Base-by-base conservation (phyloP, 1,140 invertebrate species). In the Oncopeltus fasciatus region DNA sequence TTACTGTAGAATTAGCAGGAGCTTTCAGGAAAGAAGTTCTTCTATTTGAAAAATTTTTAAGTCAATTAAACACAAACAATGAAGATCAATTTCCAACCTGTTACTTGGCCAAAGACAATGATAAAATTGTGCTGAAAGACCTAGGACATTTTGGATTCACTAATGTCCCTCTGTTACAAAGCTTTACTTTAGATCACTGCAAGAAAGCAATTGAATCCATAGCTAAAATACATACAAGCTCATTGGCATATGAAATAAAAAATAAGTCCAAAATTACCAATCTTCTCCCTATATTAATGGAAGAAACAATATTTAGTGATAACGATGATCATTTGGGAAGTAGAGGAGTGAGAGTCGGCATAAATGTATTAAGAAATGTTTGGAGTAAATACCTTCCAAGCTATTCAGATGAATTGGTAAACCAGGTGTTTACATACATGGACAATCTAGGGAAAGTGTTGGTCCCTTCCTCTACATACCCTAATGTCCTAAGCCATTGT, bases 51-150 rank as follows among this genome's bases (percentile, higher is more conserved):
- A 24, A 53, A 24, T 18, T 53, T 16, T 53, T 53, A 1, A 2
- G 26, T 24, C 2, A 53, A 11, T 53, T 24, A 8, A 38, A 38
- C 5, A 38, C 5, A 38, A 38, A 38, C 5, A 38, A 38, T 8
- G 31, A 14, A 38, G 31, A 38, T 38, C 31, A 5, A 5, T 8
- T 58, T 14, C 59, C 59, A 12, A 31, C 18, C 5, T 60, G 59
- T 27, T 60, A 60, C 24, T 60, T 60, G 24, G 59, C 26, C 0
- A 60, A 21, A 26, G 14, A 24, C 11, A 26, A 59, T 46, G 43
- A 49, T 3, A 18, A 49, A 2, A 9, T 60, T 14, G 59, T 60
- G 9, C n/a, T 60, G 46, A 31, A 60, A 28, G 59, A 60, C 24
- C 14, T 60, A 1, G 12, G 24, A 5, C 24, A 46, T 16, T 14